These are phyloP conservation scores for Drosophila malerkotliana DNA, from an alignment of 1,140 invertebrate species.

Conservation along the genomic window DNA sequence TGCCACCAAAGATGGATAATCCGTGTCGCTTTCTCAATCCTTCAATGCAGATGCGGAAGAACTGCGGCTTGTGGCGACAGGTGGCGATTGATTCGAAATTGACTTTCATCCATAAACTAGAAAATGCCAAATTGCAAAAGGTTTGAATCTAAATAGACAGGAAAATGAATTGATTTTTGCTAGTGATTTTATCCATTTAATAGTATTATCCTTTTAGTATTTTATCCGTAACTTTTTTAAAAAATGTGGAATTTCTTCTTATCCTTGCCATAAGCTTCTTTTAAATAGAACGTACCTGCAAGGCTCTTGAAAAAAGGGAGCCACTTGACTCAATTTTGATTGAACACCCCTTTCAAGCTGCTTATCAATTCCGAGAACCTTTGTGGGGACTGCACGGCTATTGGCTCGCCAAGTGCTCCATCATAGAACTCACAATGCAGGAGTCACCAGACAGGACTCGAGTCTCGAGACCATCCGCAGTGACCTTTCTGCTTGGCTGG, in stretches of 20 bases:
- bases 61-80: constrained; percentile 22
- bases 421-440: constrained; percentile 37
- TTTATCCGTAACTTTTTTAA: constrained; percentile 2
- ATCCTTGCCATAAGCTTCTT: background rate
- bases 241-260: background rate
- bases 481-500: constrained; percentile 66
- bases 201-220: no score
- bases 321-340: constrained; percentile 11
- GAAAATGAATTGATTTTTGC: no score
- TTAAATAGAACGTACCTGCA: constrained; percentile 2
- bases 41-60: constrained; percentile 6
- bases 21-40: background rate
- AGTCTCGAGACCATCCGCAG: constrained; percentile 38
- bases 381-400: constrained; percentile 11
- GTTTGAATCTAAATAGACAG: background rate
- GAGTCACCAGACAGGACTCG: constrained; percentile 3
- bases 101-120: constrained; percentile 28
- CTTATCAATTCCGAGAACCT: constrained; percentile 28
- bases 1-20: constrained; percentile 35
- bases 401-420: constrained; percentile 54
- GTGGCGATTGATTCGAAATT: constrained; percentile 38
- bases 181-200: background rate
- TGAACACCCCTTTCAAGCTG: constrained; percentile 20
- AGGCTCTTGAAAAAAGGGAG: constrained; percentile 1
- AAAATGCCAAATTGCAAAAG: constrained; percentile 8